These are phyloP conservation scores for Mesitornis unicolor DNA, from an alignment of 2,113 vertebrate species.

Conservation along the genomic window DNA sequence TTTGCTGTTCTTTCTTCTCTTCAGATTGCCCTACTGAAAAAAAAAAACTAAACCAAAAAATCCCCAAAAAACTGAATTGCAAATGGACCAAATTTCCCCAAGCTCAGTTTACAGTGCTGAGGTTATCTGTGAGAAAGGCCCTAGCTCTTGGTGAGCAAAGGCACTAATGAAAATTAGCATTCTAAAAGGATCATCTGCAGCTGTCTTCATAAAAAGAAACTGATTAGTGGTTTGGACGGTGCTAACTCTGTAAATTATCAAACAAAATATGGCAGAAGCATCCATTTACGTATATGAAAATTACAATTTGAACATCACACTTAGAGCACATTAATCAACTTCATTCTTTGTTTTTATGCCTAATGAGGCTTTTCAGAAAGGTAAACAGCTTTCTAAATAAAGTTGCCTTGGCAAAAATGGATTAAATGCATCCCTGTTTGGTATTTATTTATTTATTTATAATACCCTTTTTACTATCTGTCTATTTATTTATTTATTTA, in stretches of 20 bases:
- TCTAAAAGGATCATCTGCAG: constrained; percentile 74
- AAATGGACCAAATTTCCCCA: not conserved
- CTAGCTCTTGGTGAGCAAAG: constrained; percentile 28
- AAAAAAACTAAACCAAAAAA: not conserved
- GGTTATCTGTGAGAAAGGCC: constrained; percentile 30
- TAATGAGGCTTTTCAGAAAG: constrained; percentile 81
- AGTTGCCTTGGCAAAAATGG: constrained; percentile 72
- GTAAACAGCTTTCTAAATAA: constrained; percentile 82
- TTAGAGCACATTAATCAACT: constrained; percentile 83
- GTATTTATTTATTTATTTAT: not conserved
- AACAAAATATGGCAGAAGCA: constrained; percentile 79
- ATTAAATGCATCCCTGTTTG: constrained; percentile 57
- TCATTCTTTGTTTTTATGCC: constrained; percentile 81
- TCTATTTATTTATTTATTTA: not conserved
- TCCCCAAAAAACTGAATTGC: not conserved
- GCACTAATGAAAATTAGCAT: constrained; percentile 78
- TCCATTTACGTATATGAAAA: constrained; percentile 80
- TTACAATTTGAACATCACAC: constrained; percentile 80
- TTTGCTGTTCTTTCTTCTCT: not conserved
- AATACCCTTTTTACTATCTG: not conserved
- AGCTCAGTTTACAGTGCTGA: not conserved
- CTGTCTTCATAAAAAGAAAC: constrained; percentile 80
- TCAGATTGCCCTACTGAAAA: not conserved
- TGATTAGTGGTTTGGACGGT: constrained; percentile 81
- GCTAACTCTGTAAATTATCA: constrained; percentile 82